These are phyloP conservation scores for Zosterops borbonicus DNA, from an alignment of 2,113 vertebrate genomes.

Conservation along the genomic window DNA sequence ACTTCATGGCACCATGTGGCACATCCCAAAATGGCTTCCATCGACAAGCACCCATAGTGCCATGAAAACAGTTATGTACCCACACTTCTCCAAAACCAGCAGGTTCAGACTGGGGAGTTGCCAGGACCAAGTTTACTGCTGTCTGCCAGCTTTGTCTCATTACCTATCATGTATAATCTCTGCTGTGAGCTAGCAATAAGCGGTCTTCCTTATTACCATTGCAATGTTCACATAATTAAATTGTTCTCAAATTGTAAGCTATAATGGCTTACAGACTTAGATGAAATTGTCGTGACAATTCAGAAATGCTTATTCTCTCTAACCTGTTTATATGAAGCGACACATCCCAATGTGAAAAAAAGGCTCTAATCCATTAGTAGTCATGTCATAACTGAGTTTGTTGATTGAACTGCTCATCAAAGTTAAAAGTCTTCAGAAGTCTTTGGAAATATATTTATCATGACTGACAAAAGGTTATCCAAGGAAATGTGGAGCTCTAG, in stretches of 20 bases:
- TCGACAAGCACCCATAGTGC: background rate
- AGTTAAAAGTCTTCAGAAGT: background rate
- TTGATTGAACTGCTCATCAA: conserved; percentile 13
- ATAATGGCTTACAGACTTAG: conserved; percentile 13
- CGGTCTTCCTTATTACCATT: background rate
- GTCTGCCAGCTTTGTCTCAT: conserved; percentile 28
- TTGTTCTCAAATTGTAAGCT: conserved; percentile 41
- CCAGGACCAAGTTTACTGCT: background rate
- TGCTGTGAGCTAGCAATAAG: conserved; percentile 30
- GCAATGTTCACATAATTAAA: conserved; percentile 50
- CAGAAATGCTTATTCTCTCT: conserved; percentile 35
- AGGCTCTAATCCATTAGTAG: background rate
- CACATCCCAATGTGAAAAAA: background rate
- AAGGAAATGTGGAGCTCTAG: background rate
- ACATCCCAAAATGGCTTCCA: background rate
- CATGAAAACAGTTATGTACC: background rate
- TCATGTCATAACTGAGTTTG: background rate
- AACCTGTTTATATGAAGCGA: conserved; percentile 21
- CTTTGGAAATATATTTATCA: background rate
- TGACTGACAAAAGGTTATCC: background rate
- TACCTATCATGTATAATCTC: conserved; percentile 13
- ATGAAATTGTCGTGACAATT: conserved; percentile 43
- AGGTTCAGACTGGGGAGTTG: background rate
- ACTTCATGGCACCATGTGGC: background rate
- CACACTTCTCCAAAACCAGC: background rate